Evolutionary conservation across 2,113 vertebrate genomes (phyloP), one percentile per base, ranked within the genome.

Genomic region (Egretta garzetta): DNA sequence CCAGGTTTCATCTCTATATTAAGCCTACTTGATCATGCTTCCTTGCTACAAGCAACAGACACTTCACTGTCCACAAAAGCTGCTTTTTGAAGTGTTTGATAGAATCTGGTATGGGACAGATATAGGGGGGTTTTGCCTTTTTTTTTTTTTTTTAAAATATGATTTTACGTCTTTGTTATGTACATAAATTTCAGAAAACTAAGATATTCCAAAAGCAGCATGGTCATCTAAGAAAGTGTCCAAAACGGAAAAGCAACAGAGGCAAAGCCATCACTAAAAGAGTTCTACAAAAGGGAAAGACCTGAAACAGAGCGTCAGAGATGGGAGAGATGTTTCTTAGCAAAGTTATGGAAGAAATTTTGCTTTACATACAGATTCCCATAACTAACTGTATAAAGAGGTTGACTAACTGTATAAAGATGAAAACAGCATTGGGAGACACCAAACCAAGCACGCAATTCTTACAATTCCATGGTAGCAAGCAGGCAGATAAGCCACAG

Each of bases 71-170:
- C 50, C 43, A 47, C 56, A 72, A 59, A 58, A 12, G 24, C 19
- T 45, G 68, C 50, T 85, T 24, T 39, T 64, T 75, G 12, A 82
- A 68, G 18, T 9, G 33, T 68, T 66, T 33, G 47, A 60, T 0
- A 56, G 52, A 75, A 45, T 72, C 33, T 23, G 58, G 12, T 82
- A 79, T 14, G 72, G 37, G 12, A 71, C 30, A 8, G 49, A 22
- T 11, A 49, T 0, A 53, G 4, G 4, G 3, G 4, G 12, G 8
- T 8, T 19, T 27, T 18, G 14, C 8, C 11, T 12, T 47, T 41
- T 41, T 41, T 41, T 41, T 41, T 41, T 41, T 41, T 41, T 41
- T 17, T 56, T 35, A 45, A 45, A 45, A 45, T 17, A 55, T 24
- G 2, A 80, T 81, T 86, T 80, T 4, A 89, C 75, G 45, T 45